phyloP scores from a whole-genome alignment of 2,888 invertebrate species.

The Fragum whitleyi region DNA sequence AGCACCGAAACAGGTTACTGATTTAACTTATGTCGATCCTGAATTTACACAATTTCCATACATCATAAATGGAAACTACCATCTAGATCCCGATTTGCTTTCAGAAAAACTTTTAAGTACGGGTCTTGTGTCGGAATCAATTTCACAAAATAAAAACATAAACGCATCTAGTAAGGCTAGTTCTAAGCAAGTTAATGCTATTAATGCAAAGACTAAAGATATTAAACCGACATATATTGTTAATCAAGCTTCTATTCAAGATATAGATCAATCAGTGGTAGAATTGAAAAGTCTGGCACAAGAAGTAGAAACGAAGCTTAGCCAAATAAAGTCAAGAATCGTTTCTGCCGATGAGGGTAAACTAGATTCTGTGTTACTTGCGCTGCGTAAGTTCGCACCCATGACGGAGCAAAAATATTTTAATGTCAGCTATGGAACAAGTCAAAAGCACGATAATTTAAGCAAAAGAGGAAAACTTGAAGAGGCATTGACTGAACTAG shows the following conservation, averaged over 20 bases:
- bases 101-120: conserved; percentile 78
- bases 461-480: conserved; percentile 76
- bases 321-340: conserved; percentile 76
- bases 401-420: conserved; percentile 69
- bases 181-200: neutral
- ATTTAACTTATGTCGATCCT: conserved; percentile 64
- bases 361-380: conserved; percentile 76
- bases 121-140: conserved; percentile 73
- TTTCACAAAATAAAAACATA: neutral
- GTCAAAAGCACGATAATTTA: conserved; percentile 70
- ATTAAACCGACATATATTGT: neutral
- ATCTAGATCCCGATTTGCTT: conserved; percentile 77
- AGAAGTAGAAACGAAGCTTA: conserved; percentile 77
- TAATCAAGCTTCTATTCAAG: neutral
- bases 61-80: conserved; percentile 78
- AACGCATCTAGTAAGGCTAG: conserved; percentile 8
- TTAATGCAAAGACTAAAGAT: neutral
- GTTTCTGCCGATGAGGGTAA: conserved; percentile 77
- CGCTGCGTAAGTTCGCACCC: conserved; percentile 77
- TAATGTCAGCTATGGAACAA: conserved; percentile 65
- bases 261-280: conserved; percentile 75
- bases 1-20: conserved; percentile 34
- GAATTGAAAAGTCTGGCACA: conserved; percentile 77
- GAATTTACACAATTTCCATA: conserved; percentile 72
- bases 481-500: conserved; percentile 81